Evolutionary conservation across 2,888 invertebrate species (phyloP).

Genomic region (Phytoseiulus persimilis): DNA sequence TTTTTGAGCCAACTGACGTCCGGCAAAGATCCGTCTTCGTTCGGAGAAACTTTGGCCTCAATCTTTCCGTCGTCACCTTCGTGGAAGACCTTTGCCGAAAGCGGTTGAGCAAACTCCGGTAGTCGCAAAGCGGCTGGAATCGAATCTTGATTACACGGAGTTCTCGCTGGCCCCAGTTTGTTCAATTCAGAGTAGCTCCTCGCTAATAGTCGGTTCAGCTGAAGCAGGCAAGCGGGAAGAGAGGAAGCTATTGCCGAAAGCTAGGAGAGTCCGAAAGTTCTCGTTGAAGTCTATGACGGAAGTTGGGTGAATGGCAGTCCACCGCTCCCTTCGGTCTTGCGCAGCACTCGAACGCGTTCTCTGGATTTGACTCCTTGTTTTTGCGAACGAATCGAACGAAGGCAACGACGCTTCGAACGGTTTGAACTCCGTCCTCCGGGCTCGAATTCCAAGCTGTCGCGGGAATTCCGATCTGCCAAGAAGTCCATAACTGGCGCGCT

Average conservation of each 20-base stretch:
- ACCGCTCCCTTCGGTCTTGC: no score
- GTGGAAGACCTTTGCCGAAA: conserved; percentile 48
- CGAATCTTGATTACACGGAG: not conserved
- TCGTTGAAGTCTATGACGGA: no score
- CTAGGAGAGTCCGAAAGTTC: no score
- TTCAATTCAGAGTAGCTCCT: not conserved
- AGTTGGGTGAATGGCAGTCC: no score
- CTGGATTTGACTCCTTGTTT: no score
- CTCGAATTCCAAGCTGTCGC: no score
- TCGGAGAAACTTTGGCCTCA: conserved; percentile 48
- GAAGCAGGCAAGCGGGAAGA: not conserved
- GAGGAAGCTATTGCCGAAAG: no score
- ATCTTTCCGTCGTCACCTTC: conserved; percentile 48
- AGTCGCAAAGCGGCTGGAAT: conserved; percentile 34
- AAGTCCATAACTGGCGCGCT: not conserved
- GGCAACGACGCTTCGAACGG: no score
- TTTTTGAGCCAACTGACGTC: conserved; percentile 49
- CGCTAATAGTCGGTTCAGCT: not conserved
- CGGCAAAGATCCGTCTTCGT: conserved; percentile 47
- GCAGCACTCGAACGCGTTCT: no score
- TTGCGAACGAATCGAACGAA: no score
- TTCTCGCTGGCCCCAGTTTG: not conserved
- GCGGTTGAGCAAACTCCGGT: conserved; percentile 45
- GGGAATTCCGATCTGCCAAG: no score
- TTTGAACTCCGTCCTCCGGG: no score